Base-by-base conservation (phyloP, 1,140 invertebrate genomes). In the Drosophila santomea region DNA sequence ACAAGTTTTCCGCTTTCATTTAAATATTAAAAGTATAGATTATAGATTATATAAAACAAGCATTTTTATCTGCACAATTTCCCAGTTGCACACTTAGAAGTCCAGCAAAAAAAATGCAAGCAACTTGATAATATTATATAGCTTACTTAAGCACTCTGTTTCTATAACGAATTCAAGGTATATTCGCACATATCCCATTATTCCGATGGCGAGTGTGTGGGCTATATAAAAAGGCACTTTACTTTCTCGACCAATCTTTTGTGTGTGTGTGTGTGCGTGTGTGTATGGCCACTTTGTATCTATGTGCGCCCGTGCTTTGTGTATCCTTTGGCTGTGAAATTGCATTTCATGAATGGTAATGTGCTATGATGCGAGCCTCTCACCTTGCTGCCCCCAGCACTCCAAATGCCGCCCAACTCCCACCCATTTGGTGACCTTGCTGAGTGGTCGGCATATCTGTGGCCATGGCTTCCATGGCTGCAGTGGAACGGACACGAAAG, bases 281-380 rank as follows among this genome's bases (percentile, higher is more conserved):
- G 35, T 72, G 47, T 59, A 28, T 48, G 45, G 60, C 51, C 58
- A 75, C 60, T 73, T 80, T 81, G 69, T 82, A 59, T 71, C 62
- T 63, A 41, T 73, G 74, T 71, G 64, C 56, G 74, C 47, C 38
- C 50, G 64, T 64, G 64, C 58, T 68, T 58, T 80, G 77, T 58
- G 78, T 85, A 74, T 85, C 71, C 83, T 85, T 75, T 82, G 72
- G 82, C 78, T 78, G 75, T 50, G 83, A 88, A 82, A 88, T 86
- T 86, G 82, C 82, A 86, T 88, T 86, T 88, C 82, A 86, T 86
- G 82, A 86, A 86, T 86, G 82, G 83, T 86, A 86, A 86, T 86
- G 82, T 86, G 83, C 78, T 63, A 82, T 86, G 83, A 86, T 86
- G 78, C 71, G 74, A 64, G 62, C 60, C 58, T 52, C 17, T 36